Evolutionary conservation across 23 tunicate species (phyloP), one percentile per base, ranked within the genome.

Genomic region (Botrylloides violaceus): DNA sequence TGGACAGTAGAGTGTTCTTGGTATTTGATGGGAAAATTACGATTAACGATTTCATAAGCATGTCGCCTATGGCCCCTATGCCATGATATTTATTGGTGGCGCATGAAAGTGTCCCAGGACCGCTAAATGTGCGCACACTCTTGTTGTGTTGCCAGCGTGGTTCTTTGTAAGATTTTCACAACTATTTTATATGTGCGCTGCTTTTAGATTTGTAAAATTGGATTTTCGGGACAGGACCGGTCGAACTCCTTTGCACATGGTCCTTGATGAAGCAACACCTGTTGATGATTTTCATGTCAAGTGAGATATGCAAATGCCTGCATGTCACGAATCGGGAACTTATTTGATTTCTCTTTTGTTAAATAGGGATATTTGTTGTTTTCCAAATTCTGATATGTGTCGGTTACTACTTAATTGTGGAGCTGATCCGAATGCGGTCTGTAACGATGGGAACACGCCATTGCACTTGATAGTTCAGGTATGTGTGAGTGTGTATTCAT

Each of bases 211-310:
- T 48, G 32, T 83, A 28, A 83, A 70, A 72, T 21, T 32, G 2
- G 74, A 83, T 53, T 29, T 77, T 50, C 34, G 83, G 22, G 79
- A 71, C 49, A 18, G 43, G 0, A 61, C 71, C 59, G 72, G 72
- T 3, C 33, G 66, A 2, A 77, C 90, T 22, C 82, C 81, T 24
- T 71, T 83, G 0, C 90, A 83, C 59, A 61, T 83, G 77, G 90
- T 81, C 1, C 62, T 77, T 29, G 73, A 58, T 35, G 82, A 78
- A 36, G 62, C 64, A 18, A 77, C 83, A 15, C 82, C 77, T 3
- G 90, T 83, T 2, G 90, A 83, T 64, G 90, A 83, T 36, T 83
- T 83, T 32, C 90, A 83, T 66, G 90, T 83, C 58, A 83, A 83
- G 90, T 83, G 49, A 77, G 78, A 23, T 20, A 35, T 7, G 9